These are phyloP conservation scores for Serripes groenlandicus DNA, from an alignment of 2,888 invertebrate species.

Conservation along the genomic window DNA sequence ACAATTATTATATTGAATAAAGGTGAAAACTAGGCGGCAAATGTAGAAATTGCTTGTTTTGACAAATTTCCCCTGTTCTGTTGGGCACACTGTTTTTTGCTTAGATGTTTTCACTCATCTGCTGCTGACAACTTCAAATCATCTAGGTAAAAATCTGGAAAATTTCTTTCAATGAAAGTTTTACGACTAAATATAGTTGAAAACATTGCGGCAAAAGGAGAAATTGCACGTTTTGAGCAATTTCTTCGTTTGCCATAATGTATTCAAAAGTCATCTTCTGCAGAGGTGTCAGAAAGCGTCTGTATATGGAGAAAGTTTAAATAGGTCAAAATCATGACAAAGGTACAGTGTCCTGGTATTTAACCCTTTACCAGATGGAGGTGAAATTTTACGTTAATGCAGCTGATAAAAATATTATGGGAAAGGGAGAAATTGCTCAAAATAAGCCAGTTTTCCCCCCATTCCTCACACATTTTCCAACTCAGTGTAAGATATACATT, in stretches of 20 bases:
- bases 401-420: background rate
- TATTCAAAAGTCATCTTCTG: background rate
- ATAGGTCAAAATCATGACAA: conserved; percentile 10
- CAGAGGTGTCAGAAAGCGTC: background rate
- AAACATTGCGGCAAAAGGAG: background rate
- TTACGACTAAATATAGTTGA: too few relatives aligned
- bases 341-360: background rate
- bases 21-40: background rate
- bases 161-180: too few relatives aligned
- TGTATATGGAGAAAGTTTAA: background rate
- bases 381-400: too few relatives aligned
- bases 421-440: background rate
- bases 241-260: background rate
- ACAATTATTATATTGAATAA: too few relatives aligned
- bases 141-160: background rate
- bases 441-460: background rate
- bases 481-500: background rate
- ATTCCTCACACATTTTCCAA: background rate
- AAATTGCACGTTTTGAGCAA: background rate
- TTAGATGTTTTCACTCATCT: too few relatives aligned
- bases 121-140: too few relatives aligned
- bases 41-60: background rate
- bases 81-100: too few relatives aligned
- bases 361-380: too few relatives aligned
- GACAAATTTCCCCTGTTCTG: background rate